A percentile compares a stretch with the other conserved stretches of the same genome.
These are phyloP conservation scores for Pachypsylla venusta DNA, from an alignment of 1,140 invertebrate species.

Conservation along the genomic window DNA sequence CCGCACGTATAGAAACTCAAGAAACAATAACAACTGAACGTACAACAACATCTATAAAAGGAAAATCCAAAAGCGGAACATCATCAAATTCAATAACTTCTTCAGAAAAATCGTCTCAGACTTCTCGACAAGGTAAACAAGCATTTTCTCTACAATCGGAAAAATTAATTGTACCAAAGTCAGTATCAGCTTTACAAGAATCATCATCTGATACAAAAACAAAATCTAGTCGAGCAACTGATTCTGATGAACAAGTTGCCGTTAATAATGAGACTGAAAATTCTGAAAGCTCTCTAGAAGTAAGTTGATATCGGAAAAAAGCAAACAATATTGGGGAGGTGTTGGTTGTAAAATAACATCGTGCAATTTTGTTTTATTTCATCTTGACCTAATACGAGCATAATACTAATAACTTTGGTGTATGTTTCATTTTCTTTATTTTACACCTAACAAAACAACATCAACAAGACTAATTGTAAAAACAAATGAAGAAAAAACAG, in stretches of 20 bases:
- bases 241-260: not conserved
- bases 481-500: no score
- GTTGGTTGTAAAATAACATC: no score
- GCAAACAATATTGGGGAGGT: no score
- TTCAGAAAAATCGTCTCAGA: not conserved
- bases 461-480: no score
- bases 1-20: not conserved
- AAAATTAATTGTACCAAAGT: not conserved
- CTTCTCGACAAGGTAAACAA: not conserved
- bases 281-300: not conserved
- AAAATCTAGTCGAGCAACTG: not conserved
- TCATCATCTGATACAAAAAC: not conserved
- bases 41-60: not conserved
- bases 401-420: no score
- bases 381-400: no score
- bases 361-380: no score
- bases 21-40: conserved; percentile 1
- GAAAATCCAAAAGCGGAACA: not conserved
- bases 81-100: not conserved
- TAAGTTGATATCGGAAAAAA: not conserved
- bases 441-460: no score
- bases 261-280: not conserved
- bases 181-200: not conserved
- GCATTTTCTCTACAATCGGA: not conserved
- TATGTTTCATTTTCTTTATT: no score